phyloP scores from a whole-genome alignment of 2,888 invertebrate genomes.

The Tachina lurida region DNA sequence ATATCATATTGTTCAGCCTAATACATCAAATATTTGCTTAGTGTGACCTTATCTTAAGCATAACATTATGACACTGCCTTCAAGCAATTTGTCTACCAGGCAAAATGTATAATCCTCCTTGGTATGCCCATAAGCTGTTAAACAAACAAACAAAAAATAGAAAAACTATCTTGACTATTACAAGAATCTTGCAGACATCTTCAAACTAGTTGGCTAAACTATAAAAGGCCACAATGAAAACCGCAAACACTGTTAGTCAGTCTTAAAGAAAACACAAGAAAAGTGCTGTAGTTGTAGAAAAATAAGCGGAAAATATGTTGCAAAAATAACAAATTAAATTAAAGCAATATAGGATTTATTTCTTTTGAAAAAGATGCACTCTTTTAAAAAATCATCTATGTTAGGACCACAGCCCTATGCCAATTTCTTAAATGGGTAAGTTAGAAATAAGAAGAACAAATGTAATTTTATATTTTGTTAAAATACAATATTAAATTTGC shows the following conservation, averaged over 20 bases:
- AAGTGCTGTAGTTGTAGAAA: neutral
- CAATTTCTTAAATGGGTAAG: conserved; percentile 66
- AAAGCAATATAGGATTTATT: neutral
- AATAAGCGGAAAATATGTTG: conserved; percentile 9
- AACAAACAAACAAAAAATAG: neutral
- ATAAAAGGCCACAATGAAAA: conserved; percentile 41
- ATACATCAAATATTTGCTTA: neutral
- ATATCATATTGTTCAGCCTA: too few relatives aligned
- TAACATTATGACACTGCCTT: conserved; percentile 31
- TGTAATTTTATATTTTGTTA: too few relatives aligned
- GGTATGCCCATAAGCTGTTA: conserved; percentile 63
- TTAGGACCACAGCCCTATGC: conserved; percentile 67
- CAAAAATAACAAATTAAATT: conserved; percentile 26
- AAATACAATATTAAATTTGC: neutral
- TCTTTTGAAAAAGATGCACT: conserved; percentile 44
- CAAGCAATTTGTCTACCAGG: conserved; percentile 21
- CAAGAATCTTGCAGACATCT: conserved; percentile 45
- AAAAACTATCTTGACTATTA: neutral
- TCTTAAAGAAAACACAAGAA: conserved; percentile 13
- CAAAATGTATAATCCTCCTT: conserved; percentile 64
- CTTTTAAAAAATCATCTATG: conserved; percentile 33
- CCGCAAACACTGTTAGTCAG: conserved; percentile 35
- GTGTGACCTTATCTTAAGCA: neutral
- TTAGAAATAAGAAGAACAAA: neutral
- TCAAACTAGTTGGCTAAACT: conserved; percentile 19